Evolutionary conservation across 2,888 invertebrate species (phyloP).

Genomic region (Drosophila seclusa): DNA sequence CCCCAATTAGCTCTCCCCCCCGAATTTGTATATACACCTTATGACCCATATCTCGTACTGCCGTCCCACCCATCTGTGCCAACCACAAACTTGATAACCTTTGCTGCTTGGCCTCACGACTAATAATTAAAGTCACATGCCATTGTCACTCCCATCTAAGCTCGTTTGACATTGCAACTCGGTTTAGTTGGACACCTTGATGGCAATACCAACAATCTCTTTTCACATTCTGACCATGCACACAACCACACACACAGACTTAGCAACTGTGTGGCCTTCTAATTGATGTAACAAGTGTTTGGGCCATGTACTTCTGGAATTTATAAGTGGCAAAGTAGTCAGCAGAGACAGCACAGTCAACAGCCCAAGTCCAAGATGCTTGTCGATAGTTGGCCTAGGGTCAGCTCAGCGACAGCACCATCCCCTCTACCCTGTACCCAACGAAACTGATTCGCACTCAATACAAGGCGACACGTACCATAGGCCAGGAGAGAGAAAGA

Average conservation of each 20-base stretch:
- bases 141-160: slow-evolving; percentile 46
- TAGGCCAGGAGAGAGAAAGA: slow-evolving; percentile 15
- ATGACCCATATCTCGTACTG: slow-evolving; percentile 8
- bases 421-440: slow-evolving; percentile 15
- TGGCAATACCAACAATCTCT: slow-evolving; percentile 56
- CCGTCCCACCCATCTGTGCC: slow-evolving; percentile 13
- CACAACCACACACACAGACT: slow-evolving; percentile 6
- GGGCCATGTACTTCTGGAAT: slow-evolving; percentile 81
- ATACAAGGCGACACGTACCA: slow-evolving; percentile 70
- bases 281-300: slow-evolving; percentile 84
- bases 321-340: slow-evolving; percentile 79
- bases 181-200: slow-evolving; percentile 60
- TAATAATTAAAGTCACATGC: slow-evolving; percentile 60
- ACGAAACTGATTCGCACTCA: slow-evolving; percentile 69
- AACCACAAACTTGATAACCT: slow-evolving; percentile 28
- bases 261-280: slow-evolving; percentile 71
- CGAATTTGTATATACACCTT: slow-evolving; percentile 16
- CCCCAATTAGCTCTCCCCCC: neutral
- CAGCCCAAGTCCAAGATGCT: slow-evolving; percentile 70
- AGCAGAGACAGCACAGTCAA: slow-evolving; percentile 65
- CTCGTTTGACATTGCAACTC: slow-evolving; percentile 55
- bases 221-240: slow-evolving; percentile 56
- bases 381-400: slow-evolving; percentile 73
- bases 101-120: slow-evolving; percentile 37
- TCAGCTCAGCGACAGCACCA: slow-evolving; percentile 35